These are phyloP conservation scores for Ceriagrion tenellum DNA, from an alignment of 2,888 invertebrate genomes.

Conservation along the genomic window DNA sequence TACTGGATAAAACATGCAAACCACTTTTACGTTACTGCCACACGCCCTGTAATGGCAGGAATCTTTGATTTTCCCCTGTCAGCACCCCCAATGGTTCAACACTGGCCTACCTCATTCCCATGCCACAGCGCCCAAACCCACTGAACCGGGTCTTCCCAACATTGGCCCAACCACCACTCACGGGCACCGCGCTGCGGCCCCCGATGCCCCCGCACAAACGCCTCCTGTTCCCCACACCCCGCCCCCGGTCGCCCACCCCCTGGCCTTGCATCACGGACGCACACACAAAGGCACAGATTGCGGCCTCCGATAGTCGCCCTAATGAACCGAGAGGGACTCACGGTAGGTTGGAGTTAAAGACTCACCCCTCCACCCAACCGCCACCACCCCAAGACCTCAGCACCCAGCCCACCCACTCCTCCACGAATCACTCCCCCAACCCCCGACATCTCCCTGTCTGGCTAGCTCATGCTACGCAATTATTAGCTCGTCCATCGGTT, in stretches of 20 bases:
- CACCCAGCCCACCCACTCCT: background rate
- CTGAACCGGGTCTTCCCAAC: background rate
- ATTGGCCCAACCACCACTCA: background rate
- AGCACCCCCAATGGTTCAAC: background rate
- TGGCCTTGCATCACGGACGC: background rate
- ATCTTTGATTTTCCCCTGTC: background rate
- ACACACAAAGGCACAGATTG: conserved; percentile 59
- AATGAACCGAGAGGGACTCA: conserved; percentile 59
- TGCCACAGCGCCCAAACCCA: background rate
- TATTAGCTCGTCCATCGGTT: conserved; percentile 33
- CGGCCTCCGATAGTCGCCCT: conserved; percentile 58
- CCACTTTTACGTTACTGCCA: no score
- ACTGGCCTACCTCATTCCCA: background rate
- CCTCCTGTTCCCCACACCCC: background rate
- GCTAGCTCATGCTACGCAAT: conserved; percentile 40
- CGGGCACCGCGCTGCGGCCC: background rate
- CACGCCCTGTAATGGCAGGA: no score
- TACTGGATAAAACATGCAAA: no score
- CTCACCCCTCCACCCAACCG: background rate
- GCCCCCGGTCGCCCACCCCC: background rate
- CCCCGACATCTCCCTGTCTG: background rate
- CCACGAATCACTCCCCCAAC: background rate
- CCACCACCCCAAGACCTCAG: background rate
- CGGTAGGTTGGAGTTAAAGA: conserved; percentile 52
- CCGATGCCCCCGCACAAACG: background rate